phyloP scores from a whole-genome alignment of 92 coral and sea anemone genomes.

The Paramuricea clavata region DNA sequence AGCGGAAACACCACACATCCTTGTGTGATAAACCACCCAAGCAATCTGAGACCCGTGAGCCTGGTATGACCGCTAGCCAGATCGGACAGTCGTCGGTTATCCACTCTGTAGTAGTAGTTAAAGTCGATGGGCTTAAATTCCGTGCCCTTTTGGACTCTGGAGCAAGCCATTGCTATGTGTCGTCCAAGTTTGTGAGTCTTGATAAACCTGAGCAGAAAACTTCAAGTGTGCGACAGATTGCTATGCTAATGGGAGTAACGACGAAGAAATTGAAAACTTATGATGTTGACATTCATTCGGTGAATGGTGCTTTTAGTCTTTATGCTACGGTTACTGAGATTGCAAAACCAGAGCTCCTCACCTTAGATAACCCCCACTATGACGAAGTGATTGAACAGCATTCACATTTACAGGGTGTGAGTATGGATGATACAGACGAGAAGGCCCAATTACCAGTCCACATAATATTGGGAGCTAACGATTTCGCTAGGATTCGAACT shows the following conservation, averaged over 20 bases:
- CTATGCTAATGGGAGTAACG: conserved; percentile 71
- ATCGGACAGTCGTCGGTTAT: conserved; percentile 58
- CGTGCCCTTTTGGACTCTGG: conserved; percentile 75
- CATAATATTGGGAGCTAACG: conserved; percentile 70
- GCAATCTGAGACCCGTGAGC: conserved; percentile 48
- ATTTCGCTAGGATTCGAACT: conserved; percentile 69
- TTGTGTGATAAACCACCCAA: neutral
- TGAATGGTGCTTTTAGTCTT: conserved; percentile 38
- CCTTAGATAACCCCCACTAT: conserved; percentile 63
- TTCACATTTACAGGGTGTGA: conserved; percentile 54
- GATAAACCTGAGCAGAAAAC: conserved; percentile 69
- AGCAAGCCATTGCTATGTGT: conserved; percentile 78
- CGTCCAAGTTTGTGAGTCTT: conserved; percentile 68
- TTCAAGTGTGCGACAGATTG: conserved; percentile 64
- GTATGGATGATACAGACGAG: conserved; percentile 62
- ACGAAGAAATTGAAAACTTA: conserved; percentile 74
- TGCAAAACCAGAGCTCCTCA: conserved; percentile 56
- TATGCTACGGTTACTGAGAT: conserved; percentile 64
- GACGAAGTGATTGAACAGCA: conserved; percentile 21
- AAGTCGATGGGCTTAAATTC: conserved; percentile 56
- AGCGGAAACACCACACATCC: neutral
- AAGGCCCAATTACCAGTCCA: conserved; percentile 66
- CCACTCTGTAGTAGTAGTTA: conserved; percentile 68
- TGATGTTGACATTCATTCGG: conserved; percentile 48
- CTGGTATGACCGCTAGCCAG: conserved; percentile 65